Evolutionary conservation across 2,888 invertebrate genomes (phyloP), one percentile per base, ranked within the genome.

Genomic region (Caenorhabditis uteleia): DNA sequence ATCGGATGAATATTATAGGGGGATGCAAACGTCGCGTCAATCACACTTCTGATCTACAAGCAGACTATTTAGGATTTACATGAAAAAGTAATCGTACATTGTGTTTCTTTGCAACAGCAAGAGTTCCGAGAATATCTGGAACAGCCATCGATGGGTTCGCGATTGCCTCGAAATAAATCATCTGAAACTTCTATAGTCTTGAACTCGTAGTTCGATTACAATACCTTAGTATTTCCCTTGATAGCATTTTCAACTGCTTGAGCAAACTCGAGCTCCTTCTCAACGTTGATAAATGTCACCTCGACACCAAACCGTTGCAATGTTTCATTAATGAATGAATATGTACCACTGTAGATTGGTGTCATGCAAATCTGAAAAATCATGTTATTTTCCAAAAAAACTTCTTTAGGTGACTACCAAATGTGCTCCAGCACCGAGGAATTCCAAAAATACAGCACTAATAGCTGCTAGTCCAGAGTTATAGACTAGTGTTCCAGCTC

Each of bases 381-480:
- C n/a, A n/a, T n/a, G n/a, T n/a, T n/a, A n/a, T n/a, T n/a, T n/a
- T n/a, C n/a, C n/a, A n/a, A n/a, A n/a, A n/a, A n/a, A n/a, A n/a
- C n/a, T n/a, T n/a, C n/a, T n/a, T n/a, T n/a, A n/a, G n/a, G n/a
- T n/a, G n/a, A n/a, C n/a, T 40, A 75, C 74, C 46, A 85, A 71
- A 61, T 85, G 84, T 60, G 84, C 83, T 12, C 85, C 84, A 1
- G 82, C 65, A 34, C 78, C 75, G n/a, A 85, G 75, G 49, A 84
- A 82, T 26, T 78, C 76, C 25, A 84, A 56, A 10, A 85, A 74
- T 5, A 82, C 79, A 1, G 83, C 78, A 6, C 75, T 78, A 3
- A 84, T 74, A 16, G 85, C 77, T 0, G 75, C 72, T 23, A 78
- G 51, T 3, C 78, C 78, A 10, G 75, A 71, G 43, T 60, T 62